Base-by-base conservation (phyloP, 2,888 invertebrate genomes). In the Unio pictorum region DNA sequence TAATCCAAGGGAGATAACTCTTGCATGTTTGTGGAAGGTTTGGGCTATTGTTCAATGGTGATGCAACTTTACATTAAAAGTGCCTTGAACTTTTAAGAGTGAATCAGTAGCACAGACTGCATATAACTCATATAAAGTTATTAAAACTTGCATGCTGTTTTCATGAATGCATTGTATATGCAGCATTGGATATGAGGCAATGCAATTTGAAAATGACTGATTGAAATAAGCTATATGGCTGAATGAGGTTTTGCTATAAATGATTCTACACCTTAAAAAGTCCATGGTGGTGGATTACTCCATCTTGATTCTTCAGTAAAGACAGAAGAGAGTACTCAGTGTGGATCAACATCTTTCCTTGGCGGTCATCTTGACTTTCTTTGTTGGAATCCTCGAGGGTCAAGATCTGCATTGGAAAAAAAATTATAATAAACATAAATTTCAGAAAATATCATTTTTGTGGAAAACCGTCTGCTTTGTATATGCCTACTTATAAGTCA, bases 301-400 rank as follows among this genome's bases (percentile, higher is more conserved):
- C 94, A 79, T 93, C 92, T 84, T 94, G 93, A 83, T 93, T 92
- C 70, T 93, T 92, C 45, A 95, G 90, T 67, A 94, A 88, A 6
- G 94, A 94, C 57, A 95, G 89, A 17, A 95, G 89, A 8, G 94
- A 94, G 89, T 94, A 94, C 87, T 95, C 95, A 0, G 94, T 94
- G 82, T 95, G 94, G 23, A 95, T 88, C 34, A 95, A 87, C 93
- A 94, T 94, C 90, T 94, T 95, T 3, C 95, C 95, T 89, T 95
- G 94, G 59, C 92, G 91, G 81, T 95, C 94, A 89, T 95, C 94
- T 81, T 94, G 94, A 0, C 93, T 93, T 88, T 94, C 94, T 23
- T 92, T 75, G 1, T 71, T 72, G 20, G 81, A 73, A 54, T 87
- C 82, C 64, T 85, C 85, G 71, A 89, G 66, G 0, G 87, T 89